Evolutionary conservation across 2,113 vertebrate genomes (phyloP).

Genomic region (Coptodon rendalli): DNA sequence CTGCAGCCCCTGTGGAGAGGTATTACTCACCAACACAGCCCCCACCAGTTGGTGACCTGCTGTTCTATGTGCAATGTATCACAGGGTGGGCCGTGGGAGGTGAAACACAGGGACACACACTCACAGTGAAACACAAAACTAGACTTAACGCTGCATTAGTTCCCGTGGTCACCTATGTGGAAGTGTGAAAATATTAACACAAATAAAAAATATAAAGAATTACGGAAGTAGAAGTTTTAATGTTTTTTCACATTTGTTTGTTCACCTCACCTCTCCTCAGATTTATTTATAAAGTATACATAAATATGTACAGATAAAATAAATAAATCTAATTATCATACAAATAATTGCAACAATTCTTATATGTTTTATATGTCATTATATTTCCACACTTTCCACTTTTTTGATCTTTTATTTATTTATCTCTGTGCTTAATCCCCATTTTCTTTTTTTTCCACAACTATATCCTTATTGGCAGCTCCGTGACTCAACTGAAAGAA

Average conservation of each 20-base stretch:
- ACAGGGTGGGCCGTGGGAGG: constrained; percentile 46
- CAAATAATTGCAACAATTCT: background rate
- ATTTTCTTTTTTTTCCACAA: background rate
- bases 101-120: constrained; percentile 27
- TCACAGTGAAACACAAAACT: constrained; percentile 2
- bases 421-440: background rate
- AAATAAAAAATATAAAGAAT: background rate
- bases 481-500: background rate
- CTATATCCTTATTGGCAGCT: background rate
- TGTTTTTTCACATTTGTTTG: background rate
- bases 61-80: constrained; percentile 33
- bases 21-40: constrained; percentile 56
- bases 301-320: background rate
- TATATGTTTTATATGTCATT: background rate
- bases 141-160: background rate
- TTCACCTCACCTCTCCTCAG: background rate
- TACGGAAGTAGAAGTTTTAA: background rate
- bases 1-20: constrained; percentile 32
- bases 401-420: background rate
- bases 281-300: background rate
- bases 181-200: background rate
- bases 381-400: background rate
- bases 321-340: background rate
- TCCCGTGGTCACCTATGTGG: background rate
- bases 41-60: constrained; percentile 36